phyloP scores from a whole-genome alignment of 2,113 vertebrate genomes.

The Saguinus midas region DNA sequence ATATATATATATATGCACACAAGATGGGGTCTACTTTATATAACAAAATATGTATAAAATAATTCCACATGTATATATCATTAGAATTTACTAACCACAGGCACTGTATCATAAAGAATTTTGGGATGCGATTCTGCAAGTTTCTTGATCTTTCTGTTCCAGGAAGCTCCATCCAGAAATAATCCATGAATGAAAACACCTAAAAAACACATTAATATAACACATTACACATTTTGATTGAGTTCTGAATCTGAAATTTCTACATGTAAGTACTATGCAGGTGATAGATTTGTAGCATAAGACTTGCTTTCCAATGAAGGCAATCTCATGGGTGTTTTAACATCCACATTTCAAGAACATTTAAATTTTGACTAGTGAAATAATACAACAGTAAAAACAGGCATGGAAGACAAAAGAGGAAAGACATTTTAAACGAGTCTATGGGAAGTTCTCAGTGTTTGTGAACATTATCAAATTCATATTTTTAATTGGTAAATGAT shows the following conservation, averaged over 20 bases:
- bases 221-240: not conserved
- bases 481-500: not conserved
- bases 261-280: not conserved
- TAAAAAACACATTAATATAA: conserved; percentile 61
- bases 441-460: not conserved
- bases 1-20: fast-evolving
- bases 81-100: conserved; percentile 86
- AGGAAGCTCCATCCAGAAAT: conserved; percentile 92
- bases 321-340: not conserved
- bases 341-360: not conserved
- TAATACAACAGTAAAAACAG: not conserved
- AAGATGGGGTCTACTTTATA: not conserved
- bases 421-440: not conserved
- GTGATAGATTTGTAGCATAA: not conserved
- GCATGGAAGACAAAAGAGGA: not conserved
- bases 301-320: not conserved
- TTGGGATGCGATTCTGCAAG: conserved; percentile 91
- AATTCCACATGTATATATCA: not conserved
- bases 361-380: not conserved
- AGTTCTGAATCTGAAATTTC: not conserved
- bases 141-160: conserved; percentile 88
- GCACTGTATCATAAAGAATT: conserved; percentile 90
- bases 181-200: conserved; percentile 91
- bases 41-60: not conserved
- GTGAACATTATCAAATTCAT: not conserved